phyloP scores from a whole-genome alignment of 2,113 vertebrate species.

The Potamarius usumacintae region DNA sequence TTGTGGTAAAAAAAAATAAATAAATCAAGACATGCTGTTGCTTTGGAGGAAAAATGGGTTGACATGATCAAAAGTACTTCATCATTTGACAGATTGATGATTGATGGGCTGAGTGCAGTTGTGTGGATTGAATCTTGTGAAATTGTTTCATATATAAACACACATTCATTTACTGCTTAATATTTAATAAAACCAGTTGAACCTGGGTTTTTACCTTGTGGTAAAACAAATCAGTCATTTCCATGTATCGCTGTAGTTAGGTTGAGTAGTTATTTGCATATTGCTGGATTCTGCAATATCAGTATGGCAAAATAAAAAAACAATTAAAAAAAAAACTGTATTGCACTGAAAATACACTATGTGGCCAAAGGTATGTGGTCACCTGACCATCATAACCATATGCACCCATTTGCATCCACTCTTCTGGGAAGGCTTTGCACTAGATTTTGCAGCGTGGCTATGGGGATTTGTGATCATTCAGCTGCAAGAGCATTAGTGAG shows the following conservation, averaged over 20 bases:
- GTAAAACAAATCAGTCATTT: neutral
- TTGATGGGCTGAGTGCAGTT: neutral
- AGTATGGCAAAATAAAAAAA: neutral
- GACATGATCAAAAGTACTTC: neutral
- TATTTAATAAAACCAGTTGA: neutral
- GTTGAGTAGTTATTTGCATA: neutral
- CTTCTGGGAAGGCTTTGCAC: neutral
- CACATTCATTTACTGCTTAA: neutral
- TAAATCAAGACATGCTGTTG: conserved; percentile 13
- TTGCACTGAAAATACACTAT: neutral
- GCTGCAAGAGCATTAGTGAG: too few species aligned
- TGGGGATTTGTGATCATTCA: too few species aligned
- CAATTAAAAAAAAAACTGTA: neutral
- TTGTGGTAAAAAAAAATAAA: neutral
- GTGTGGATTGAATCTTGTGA: neutral
- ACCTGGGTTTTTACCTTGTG: neutral
- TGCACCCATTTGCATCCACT: neutral
- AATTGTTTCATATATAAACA: neutral
- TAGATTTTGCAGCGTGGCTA: neutral
- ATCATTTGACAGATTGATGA: neutral
- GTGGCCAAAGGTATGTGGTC: neutral
- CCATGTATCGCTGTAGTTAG: neutral
- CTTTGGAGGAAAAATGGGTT: neutral
- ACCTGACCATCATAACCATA: neutral
- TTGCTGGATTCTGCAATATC: too few species aligned